Evolutionary conservation across 2,797 vertebrate genomes (phyloP), one percentile per base, ranked within the genome.

Genomic region (Alosa sapidissima): DNA sequence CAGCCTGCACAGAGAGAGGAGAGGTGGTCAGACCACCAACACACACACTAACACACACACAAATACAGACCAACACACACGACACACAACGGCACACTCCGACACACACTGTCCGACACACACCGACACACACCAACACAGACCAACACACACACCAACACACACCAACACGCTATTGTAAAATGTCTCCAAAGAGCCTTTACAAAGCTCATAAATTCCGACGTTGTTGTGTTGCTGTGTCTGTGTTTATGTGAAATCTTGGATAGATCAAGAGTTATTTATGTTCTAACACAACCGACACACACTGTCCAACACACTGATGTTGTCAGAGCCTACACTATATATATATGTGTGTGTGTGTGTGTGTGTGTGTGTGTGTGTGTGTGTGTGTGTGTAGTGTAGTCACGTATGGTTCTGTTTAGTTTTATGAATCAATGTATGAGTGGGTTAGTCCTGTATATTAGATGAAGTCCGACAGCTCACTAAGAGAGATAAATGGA

Each of bases 1-100:
- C 91, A 99, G 91, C 87, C 98, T 99, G 94, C 33, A 90, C 87
- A 28, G 28, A 28, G 28, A 28, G 28, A 28, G 28, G 28, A 28
- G 28, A 28, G 28, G 28, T 28, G 28, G 28, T 28, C 28, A 28
- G 28, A 28, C 9, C 19, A 54, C 21, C 11, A 85, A 5, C 51
- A 68, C n/a, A 85, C n/a, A 81, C 72, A 28, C 28, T 5, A 83
- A 28, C 28, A 28, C 8, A 9, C 51, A 52, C 9, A 52, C 8
- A 10, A 52, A 52, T 9, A 6, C 48, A 6, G 1, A 2, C 51
- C 13, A 11, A 10, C 51, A 52, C 51, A 52, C 1, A 52, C 51
- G 28, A 28, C 28, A 28, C 28, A 28, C 51, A 52, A 2, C 48
- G 28, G 28, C 28, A 28, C 1, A 28, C 28, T 0, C 28, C 28